Percentiles rank a stretch among this genome's conserved stretches.
Conservation (phyloP, 2,797 vertebrate genomes). For the Malurus leucopterus region DNA sequence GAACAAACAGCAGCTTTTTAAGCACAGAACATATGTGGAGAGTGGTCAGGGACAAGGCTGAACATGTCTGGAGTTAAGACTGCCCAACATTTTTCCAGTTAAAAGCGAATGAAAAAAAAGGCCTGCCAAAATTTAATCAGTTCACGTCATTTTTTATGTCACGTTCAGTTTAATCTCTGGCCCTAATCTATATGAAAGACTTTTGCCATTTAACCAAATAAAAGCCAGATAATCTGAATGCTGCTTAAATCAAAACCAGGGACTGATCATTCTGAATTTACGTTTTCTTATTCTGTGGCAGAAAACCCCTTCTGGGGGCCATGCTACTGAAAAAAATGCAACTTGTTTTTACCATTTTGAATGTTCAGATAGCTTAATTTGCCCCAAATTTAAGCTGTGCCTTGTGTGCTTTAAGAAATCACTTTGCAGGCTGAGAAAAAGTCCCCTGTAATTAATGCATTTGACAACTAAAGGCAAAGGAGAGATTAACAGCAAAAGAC, state of each 20-base stretch:
- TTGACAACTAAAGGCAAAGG: background rate
- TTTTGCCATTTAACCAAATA: slow-evolving; percentile 1
- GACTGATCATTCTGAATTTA: background rate
- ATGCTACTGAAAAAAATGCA: background rate
- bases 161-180: background rate
- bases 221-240: background rate
- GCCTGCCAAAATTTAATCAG: background rate
- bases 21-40: background rate
- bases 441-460: background rate
- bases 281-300: background rate
- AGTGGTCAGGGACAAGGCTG: background rate
- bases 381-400: background rate
- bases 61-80: background rate
- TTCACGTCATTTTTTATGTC: background rate
- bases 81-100: background rate
- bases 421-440: background rate
- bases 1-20: background rate
- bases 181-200: background rate
- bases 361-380: background rate
- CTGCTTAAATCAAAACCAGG: background rate
- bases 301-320: rapidly evolving
- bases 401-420: background rate
- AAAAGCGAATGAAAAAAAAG: background rate
- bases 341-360: background rate
- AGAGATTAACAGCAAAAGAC: background rate